Percentiles rank a stretch among this genome's conserved stretches.
Conservation (phyloP, 2,888 invertebrate genomes). For the Agrotis segetum region DNA sequence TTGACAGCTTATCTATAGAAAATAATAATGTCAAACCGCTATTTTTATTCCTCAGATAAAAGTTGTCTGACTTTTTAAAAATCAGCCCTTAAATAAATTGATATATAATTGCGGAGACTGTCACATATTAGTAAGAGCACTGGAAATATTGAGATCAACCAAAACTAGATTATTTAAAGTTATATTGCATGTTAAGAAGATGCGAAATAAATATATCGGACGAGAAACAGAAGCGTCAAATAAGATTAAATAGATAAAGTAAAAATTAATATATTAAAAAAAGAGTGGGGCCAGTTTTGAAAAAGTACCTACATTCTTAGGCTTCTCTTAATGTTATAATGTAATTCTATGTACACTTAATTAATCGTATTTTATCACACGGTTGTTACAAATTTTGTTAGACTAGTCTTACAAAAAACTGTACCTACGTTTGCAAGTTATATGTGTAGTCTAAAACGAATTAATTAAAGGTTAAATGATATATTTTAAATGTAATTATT, state of each 20-base stretch:
- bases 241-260: slow-evolving; percentile 15
- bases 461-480: slow-evolving; percentile 44
- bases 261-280: slow-evolving; percentile 26
- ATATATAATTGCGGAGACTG: slow-evolving; percentile 5
- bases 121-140: neutral
- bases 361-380: slow-evolving; percentile 41
- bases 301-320: slow-evolving; percentile 36
- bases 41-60: too few relatives aligned
- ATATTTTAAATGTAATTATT: slow-evolving; percentile 46
- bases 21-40: too few relatives aligned
- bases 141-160: slow-evolving; percentile 29
- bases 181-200: slow-evolving; percentile 13
- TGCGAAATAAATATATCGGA: neutral
- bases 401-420: slow-evolving; percentile 73
- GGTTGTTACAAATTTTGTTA: slow-evolving; percentile 64
- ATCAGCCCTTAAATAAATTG: too few relatives aligned
- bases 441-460: slow-evolving; percentile 49
- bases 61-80: too few relatives aligned
- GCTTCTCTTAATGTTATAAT: slow-evolving; percentile 27
- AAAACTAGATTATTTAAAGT: slow-evolving; percentile 42
- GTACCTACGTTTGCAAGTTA: slow-evolving; percentile 49
- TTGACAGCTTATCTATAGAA: too few relatives aligned
- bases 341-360: slow-evolving; percentile 28
- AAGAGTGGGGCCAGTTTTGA: slow-evolving; percentile 45
- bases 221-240: neutral